A percentile compares a stretch with the other conserved stretches of the same genome.
Evolutionary conservation across 2,113 vertebrate genomes (phyloP).

Genomic region (Aptenodytes forsteri): DNA sequence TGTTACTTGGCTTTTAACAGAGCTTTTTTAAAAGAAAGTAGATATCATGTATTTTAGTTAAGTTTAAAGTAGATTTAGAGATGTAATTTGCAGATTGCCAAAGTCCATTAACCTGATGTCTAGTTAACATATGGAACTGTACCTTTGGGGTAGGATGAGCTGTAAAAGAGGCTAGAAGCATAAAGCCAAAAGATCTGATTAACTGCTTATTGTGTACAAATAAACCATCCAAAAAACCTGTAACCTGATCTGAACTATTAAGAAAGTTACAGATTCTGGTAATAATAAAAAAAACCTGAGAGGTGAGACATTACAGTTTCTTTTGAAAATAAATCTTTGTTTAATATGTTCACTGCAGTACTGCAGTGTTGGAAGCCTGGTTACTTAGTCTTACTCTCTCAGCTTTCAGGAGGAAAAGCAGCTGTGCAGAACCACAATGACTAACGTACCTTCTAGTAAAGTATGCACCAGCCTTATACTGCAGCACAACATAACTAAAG

Average conservation of each 20-base stretch:
- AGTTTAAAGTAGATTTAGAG: background rate
- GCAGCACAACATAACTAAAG: background rate
- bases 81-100: conserved; percentile 46
- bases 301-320: background rate
- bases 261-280: background rate
- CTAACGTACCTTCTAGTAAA: background rate
- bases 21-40: background rate
- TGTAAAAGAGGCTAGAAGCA: background rate
- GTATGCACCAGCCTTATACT: background rate
- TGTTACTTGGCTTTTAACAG: background rate
- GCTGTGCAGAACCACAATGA: background rate
- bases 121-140: conserved; percentile 3
- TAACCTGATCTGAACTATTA: background rate
- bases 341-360: background rate
- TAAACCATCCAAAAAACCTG: background rate
- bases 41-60: background rate
- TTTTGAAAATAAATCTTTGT: background rate
- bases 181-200: background rate
- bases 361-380: background rate
- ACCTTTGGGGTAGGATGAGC: background rate
- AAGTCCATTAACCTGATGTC: conserved; percentile 37
- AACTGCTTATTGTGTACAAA: background rate
- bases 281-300: background rate
- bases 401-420: background rate
- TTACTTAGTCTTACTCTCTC: background rate